Percentiles rank a stretch among this genome's conserved stretches.
Conservation (phyloP, 2,797 vertebrate genomes). For the Myotis daubentonii region DNA sequence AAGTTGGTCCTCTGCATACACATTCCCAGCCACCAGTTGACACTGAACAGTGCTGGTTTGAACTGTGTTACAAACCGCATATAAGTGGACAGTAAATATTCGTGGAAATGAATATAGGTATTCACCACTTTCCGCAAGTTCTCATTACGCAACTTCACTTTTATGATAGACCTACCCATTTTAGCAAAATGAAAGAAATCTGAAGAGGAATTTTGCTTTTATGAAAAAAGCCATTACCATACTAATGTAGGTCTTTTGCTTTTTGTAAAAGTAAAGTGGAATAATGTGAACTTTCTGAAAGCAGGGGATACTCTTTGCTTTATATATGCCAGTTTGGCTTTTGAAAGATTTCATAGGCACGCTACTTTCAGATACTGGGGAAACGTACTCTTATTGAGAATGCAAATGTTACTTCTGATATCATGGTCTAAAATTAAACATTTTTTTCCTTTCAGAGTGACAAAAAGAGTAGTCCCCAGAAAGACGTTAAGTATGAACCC, state of each 20-base stretch:
- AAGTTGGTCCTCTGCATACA: not conserved
- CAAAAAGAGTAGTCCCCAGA: conserved; percentile 86
- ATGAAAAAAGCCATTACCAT: not conserved
- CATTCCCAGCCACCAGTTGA: not conserved
- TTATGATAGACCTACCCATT: not conserved
- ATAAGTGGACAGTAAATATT: conserved; percentile 10
- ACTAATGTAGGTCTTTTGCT: not conserved
- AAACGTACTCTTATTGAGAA: not conserved
- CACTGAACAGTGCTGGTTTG: not conserved
- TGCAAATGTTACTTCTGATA: conserved; percentile 38
- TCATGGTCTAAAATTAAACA: conserved; percentile 45
- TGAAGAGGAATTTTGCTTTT: not conserved
- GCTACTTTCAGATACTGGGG: not conserved
- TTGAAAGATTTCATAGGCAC: not conserved
- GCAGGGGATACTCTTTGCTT: not conserved
- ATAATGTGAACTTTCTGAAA: not conserved
- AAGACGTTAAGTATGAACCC: conserved; percentile 93
- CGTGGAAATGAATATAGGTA: conserved; percentile 17
- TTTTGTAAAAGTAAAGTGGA: not conserved
- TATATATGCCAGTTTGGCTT: not conserved
- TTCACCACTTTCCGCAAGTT: not conserved
- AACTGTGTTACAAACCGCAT: not conserved
- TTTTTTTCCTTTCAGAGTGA: conserved; percentile 82
- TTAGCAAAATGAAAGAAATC: not conserved
- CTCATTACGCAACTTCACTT: not conserved